These are phyloP conservation scores for Zalophus californianus DNA, from an alignment of 2,797 vertebrate species.

Conservation along the genomic window DNA sequence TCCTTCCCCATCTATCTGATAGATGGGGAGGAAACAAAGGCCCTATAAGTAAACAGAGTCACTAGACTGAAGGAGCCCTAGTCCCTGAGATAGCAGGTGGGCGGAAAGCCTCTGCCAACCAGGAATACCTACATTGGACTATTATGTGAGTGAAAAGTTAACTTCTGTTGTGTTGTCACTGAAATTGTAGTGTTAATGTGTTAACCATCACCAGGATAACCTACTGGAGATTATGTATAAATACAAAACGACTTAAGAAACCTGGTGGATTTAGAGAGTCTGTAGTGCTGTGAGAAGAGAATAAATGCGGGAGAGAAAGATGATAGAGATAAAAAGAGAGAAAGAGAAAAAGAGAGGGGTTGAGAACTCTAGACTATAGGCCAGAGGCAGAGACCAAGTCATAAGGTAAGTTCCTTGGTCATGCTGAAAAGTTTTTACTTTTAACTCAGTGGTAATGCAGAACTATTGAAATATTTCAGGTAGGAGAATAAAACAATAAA, in stretches of 20 bases:
- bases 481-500: slow-evolving; percentile 20
- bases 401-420: not conserved
- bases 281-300: not conserved
- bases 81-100: not conserved
- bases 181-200: not conserved
- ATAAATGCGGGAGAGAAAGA: not conserved
- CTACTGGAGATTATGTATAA: not conserved
- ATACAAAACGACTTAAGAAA: not conserved
- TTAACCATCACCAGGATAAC: not conserved
- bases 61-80: not conserved
- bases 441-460: not conserved
- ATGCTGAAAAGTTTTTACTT: not conserved
- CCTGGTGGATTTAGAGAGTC: not conserved
- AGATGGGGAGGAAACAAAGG: not conserved
- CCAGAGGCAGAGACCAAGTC: not conserved
- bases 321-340: not conserved
- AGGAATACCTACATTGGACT: not conserved
- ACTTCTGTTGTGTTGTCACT: not conserved
- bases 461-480: not conserved
- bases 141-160: not conserved
- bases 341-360: not conserved
- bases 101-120: not conserved
- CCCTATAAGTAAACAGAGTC: not conserved
- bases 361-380: not conserved
- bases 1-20: not conserved